Percentiles rank a stretch among this genome's conserved stretches.
Evolutionary conservation across 2,888 invertebrate genomes (phyloP).

Genomic region (Tryphoninae sp.): DNA sequence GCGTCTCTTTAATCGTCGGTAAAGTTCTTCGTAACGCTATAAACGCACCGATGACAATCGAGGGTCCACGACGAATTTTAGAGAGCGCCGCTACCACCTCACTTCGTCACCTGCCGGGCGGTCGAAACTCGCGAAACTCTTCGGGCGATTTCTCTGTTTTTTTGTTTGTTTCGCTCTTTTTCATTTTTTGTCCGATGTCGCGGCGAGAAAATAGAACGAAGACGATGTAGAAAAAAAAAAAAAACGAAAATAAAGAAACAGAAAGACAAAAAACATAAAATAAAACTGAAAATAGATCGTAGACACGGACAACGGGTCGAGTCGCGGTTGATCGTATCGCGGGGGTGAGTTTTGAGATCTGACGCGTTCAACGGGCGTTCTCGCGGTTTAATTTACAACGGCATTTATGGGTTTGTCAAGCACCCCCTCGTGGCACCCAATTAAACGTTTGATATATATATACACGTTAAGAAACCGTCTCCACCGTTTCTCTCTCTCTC

Average conservation of each 20-base stretch:
- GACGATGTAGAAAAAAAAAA: slow-evolving; percentile 26
- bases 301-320: too few relatives aligned
- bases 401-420: slow-evolving; percentile 63
- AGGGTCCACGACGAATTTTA: slow-evolving; percentile 36
- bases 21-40: slow-evolving; percentile 58
- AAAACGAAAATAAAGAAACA: neutral
- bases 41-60: slow-evolving; percentile 57
- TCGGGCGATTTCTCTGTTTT: neutral
- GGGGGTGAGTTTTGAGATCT: neutral
- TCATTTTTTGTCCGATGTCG: slow-evolving; percentile 5
- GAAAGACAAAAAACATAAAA: neutral
- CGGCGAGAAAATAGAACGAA: neutral
- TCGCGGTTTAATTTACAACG: slow-evolving; percentile 66
- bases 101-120: slow-evolving; percentile 38
- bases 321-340: too few relatives aligned
- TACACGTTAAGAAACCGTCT: slow-evolving; percentile 21
- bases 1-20: slow-evolving; percentile 16
- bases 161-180: neutral
- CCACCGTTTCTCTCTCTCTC: too few relatives aligned
- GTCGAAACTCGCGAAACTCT: slow-evolving; percentile 15
- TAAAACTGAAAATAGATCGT: neutral
- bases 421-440: slow-evolving; percentile 65
- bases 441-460: slow-evolving; percentile 69
- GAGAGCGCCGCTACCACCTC: slow-evolving; percentile 24
- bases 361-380: neutral